Conservation (phyloP, 2,888 invertebrate species). For the Hofmannophila pseudospretella region DNA sequence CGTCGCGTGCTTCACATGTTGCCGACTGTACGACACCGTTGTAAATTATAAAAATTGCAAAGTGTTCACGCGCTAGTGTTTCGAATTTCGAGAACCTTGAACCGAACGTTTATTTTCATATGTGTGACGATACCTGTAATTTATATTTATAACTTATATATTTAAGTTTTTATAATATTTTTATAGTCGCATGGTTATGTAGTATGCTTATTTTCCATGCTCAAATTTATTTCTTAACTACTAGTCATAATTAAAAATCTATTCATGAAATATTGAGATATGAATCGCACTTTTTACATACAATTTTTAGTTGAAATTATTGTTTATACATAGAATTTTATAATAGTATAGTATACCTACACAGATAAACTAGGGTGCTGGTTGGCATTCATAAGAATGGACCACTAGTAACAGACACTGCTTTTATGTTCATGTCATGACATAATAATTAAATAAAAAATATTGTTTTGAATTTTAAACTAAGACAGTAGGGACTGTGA, state of each 20-base stretch:
- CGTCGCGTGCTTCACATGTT: not conserved
- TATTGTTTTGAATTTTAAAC: conserved; percentile 35
- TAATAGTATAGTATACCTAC: conserved; percentile 8
- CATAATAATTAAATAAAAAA: conserved; percentile 48
- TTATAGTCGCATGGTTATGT: conserved; percentile 72
- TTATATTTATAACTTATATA: conserved; percentile 62
- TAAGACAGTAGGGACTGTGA: conserved; percentile 48
- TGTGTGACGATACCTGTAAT: conserved; percentile 60
- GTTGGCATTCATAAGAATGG: conserved; percentile 45
- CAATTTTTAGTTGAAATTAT: conserved; percentile 49
- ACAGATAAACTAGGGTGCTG: conserved; percentile 43
- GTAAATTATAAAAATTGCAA: conserved; percentile 22
- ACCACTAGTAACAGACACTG: conserved; percentile 43
- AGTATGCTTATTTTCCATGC: conserved; percentile 73
- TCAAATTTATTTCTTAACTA: conserved; percentile 72
- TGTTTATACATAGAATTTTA: conserved; percentile 29
- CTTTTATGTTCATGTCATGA: conserved; percentile 59
- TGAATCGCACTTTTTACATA: conserved; percentile 42
- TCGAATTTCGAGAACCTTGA: conserved; percentile 23
- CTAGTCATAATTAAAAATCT: conserved; percentile 72
- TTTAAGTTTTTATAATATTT: conserved; percentile 62
- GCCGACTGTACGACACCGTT: conserved; percentile 14
- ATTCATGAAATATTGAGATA: conserved; percentile 46
- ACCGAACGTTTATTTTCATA: conserved; percentile 28
- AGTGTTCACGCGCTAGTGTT: conserved; percentile 38